phyloP scores from a whole-genome alignment of 1,140 invertebrate species.

The Scaptomyza pallida region DNA sequence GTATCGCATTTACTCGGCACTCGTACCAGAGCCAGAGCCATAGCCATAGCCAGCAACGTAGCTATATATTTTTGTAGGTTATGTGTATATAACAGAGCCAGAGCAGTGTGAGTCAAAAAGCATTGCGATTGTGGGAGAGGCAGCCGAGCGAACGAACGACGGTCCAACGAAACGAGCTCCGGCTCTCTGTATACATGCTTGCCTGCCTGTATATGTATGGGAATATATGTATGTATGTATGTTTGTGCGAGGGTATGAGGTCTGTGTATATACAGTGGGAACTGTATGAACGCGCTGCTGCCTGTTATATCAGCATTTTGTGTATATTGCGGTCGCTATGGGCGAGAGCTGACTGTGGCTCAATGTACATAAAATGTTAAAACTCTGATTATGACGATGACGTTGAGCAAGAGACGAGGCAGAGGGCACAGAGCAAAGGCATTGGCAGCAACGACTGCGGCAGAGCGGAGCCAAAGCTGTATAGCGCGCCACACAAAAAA shows the following conservation, averaged over 20 bases:
- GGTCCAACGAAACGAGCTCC: slow-evolving; percentile 57
- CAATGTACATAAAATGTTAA: slow-evolving; percentile 81
- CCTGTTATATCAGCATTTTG: slow-evolving; percentile 2
- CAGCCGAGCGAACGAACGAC: slow-evolving; percentile 51
- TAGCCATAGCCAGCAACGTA: slow-evolving; percentile 31
- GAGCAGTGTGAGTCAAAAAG: slow-evolving; percentile 71
- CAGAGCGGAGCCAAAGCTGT: slow-evolving; percentile 57
- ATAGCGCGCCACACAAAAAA: slow-evolving; percentile 57
- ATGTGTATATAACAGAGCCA: slow-evolving; percentile 82
- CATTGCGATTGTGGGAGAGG: slow-evolving; percentile 75
- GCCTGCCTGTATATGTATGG: slow-evolving; percentile 27
- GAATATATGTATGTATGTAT: slow-evolving; percentile 33
- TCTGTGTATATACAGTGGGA: slow-evolving; percentile 55
- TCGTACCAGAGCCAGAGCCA: slow-evolving; percentile 49
- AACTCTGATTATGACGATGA: slow-evolving; percentile 81
- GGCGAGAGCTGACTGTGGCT: slow-evolving; percentile 39
- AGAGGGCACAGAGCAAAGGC: slow-evolving; percentile 33
- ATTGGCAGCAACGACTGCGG: slow-evolving; percentile 69
- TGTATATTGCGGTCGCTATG: neutral
- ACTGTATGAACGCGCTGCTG: neutral
- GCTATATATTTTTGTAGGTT: slow-evolving; percentile 83
- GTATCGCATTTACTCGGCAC: slow-evolving; percentile 66
- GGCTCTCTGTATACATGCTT: slow-evolving; percentile 31
- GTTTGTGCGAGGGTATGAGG: slow-evolving; percentile 48
- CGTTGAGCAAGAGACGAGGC: slow-evolving; percentile 48